These are phyloP conservation scores for Alexandromys oeconomus DNA, from an alignment of 2,797 vertebrate species.

Conservation along the genomic window DNA sequence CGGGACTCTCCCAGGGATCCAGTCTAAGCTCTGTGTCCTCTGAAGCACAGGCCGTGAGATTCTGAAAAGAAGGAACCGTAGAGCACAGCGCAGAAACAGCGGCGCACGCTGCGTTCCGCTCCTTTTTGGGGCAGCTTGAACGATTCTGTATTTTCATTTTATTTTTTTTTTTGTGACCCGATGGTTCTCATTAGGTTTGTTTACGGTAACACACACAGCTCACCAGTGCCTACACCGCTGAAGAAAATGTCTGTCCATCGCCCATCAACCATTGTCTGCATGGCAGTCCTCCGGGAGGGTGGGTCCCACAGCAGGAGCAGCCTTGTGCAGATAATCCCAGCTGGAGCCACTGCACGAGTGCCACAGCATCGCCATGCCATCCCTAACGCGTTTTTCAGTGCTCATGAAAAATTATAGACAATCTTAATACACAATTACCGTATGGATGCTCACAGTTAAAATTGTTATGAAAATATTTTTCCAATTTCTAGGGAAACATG, in stretches of 20 bases:
- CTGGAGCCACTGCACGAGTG: too few relatives aligned
- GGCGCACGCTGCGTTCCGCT: not conserved
- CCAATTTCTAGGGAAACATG: not conserved
- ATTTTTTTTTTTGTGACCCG: not conserved
- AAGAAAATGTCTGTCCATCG: not conserved
- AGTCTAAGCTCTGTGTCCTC: constrained; percentile 25
- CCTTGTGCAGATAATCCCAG: not conserved
- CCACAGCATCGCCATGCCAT: not conserved
- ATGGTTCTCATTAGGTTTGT: not conserved
- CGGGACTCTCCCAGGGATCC: constrained; percentile 39
- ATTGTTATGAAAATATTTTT: constrained; percentile 30
- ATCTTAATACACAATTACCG: constrained; percentile 12
- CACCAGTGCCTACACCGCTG: not conserved
- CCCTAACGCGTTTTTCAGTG: constrained; percentile 14
- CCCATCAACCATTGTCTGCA: not conserved
- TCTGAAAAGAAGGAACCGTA: not conserved
- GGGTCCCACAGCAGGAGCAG: not conserved
- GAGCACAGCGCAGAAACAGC: not conserved
- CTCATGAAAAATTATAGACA: constrained; percentile 6
- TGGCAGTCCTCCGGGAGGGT: not conserved
- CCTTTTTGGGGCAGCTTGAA: not conserved
- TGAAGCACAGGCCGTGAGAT: not conserved
- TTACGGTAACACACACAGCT: not conserved
- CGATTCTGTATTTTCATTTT: not conserved
- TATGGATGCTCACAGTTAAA: not conserved